phyloP scores from a whole-genome alignment of 2,113 vertebrate species.

The Lampris megalopsis region DNA sequence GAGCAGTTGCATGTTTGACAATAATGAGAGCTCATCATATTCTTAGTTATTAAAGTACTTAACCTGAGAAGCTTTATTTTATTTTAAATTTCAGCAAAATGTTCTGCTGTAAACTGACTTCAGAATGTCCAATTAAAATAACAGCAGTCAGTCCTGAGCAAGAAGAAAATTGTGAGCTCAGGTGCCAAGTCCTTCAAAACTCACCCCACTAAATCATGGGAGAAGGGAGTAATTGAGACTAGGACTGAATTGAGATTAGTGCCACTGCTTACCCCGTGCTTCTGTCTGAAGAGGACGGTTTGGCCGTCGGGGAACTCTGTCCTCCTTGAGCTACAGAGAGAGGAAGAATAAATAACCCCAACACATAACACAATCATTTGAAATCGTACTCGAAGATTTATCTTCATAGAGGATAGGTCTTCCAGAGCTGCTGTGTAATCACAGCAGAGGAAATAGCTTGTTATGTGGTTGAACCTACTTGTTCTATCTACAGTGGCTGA shows the following conservation, averaged over 20 bases:
- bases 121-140: too few relatives aligned
- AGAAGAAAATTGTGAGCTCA: too few relatives aligned
- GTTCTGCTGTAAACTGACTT: too few relatives aligned
- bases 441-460: constrained; percentile 41
- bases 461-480: constrained; percentile 41
- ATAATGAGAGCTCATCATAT: too few relatives aligned
- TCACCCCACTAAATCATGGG: not conserved
- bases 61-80: too few relatives aligned
- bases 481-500: constrained; percentile 59
- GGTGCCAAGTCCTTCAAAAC: constrained; percentile 20
- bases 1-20: too few relatives aligned
- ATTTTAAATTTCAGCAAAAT: too few relatives aligned
- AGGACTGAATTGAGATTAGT: not conserved
- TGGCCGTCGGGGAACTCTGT: constrained; percentile 73
- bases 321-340: constrained; percentile 67
- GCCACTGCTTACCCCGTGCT: constrained; percentile 71
- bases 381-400: not conserved
- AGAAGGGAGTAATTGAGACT: not conserved
- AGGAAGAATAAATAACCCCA: not conserved
- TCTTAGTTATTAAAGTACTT: too few relatives aligned
- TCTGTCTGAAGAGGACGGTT: constrained; percentile 75
- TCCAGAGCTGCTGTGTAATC: not conserved
- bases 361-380: not conserved
- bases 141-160: too few relatives aligned
- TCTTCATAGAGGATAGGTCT: not conserved